Conservation (phyloP, 2,113 vertebrate species). For the Globicephala melas region DNA sequence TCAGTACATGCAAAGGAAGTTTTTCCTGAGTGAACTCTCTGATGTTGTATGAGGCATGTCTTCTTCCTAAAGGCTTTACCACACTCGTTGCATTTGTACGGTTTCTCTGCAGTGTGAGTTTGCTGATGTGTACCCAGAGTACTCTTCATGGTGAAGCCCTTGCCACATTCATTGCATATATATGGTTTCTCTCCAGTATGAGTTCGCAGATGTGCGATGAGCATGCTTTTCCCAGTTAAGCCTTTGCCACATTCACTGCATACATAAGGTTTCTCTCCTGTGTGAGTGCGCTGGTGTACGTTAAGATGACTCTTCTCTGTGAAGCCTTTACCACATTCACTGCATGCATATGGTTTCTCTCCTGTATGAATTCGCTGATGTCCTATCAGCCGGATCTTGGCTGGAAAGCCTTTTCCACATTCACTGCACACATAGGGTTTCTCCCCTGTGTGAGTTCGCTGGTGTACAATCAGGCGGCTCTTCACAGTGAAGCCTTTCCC, state of each 20-base stretch:
- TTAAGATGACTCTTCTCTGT: conserved; percentile 37
- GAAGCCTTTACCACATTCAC: conserved; percentile 62
- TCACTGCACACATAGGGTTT: conserved; percentile 16
- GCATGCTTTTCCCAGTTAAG: conserved; percentile 61
- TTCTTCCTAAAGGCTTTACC: conserved; percentile 26
- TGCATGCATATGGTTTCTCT: conserved; percentile 56
- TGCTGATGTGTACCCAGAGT: background rate
- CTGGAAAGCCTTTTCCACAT: conserved; percentile 60
- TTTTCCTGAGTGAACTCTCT: conserved; percentile 20
- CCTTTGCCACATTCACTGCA: conserved; percentile 46
- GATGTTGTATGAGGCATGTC: conserved; percentile 4
- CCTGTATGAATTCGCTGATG: conserved; percentile 54
- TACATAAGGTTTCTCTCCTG: conserved; percentile 9
- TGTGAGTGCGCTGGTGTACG: conserved; percentile 33
- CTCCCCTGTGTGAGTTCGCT: conserved; percentile 26
- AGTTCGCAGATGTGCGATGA: conserved; percentile 8
- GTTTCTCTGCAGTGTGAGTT: background rate
- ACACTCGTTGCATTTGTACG: background rate
- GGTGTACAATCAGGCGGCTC: conserved; percentile 9
- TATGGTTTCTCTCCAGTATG: conserved; percentile 32
- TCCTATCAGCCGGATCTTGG: conserved; percentile 47
- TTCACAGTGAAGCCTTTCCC: conserved; percentile 24
- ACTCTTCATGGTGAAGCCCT: conserved; percentile 80
- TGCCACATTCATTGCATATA: conserved; percentile 78
- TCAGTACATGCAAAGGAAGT: conserved; percentile 16